Evolutionary conservation across 2,888 invertebrate species (phyloP).

Genomic region (Gasteruption jaculator): DNA sequence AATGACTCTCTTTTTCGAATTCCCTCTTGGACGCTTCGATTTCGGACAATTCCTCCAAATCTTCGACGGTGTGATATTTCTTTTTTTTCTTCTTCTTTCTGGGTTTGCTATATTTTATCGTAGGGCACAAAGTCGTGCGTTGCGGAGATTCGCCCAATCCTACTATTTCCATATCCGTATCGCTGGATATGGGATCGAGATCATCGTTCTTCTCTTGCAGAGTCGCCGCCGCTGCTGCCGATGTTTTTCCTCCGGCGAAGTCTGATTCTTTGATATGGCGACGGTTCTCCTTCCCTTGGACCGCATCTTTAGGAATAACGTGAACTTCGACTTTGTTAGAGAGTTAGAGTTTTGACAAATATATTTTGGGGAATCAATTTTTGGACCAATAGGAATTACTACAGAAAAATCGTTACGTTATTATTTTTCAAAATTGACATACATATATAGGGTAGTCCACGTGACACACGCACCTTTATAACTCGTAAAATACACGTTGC

Average conservation of each 20-base stretch:
- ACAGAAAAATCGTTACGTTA: no score
- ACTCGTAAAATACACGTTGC: no score
- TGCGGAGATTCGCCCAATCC: conserved; percentile 33
- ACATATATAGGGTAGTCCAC: no score
- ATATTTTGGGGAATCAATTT: neutral
- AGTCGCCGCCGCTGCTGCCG: conserved; percentile 24
- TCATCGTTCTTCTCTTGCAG: conserved; percentile 43
- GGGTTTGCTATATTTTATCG: conserved; percentile 25
- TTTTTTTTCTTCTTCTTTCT: conserved; percentile 38
- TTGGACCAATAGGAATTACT: neutral
- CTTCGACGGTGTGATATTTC: conserved; percentile 24
- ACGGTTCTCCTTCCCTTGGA: conserved; percentile 47
- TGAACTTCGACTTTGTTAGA: conserved; percentile 43
- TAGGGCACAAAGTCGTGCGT: conserved; percentile 18
- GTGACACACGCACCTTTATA: no score
- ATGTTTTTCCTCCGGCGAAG: conserved; percentile 25
- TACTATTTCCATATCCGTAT: conserved; percentile 46
- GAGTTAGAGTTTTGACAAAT: conserved; percentile 8
- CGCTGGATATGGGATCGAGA: conserved; percentile 46
- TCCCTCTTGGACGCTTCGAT: no score
- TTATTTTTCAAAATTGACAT: no score
- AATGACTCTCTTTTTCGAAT: no score
- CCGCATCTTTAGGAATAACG: conserved; percentile 45
- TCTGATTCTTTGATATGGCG: conserved; percentile 36
- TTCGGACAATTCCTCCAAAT: no score